phyloP scores from a whole-genome alignment of 1,140 invertebrate genomes.

The Globodera ellingtonae region DNA sequence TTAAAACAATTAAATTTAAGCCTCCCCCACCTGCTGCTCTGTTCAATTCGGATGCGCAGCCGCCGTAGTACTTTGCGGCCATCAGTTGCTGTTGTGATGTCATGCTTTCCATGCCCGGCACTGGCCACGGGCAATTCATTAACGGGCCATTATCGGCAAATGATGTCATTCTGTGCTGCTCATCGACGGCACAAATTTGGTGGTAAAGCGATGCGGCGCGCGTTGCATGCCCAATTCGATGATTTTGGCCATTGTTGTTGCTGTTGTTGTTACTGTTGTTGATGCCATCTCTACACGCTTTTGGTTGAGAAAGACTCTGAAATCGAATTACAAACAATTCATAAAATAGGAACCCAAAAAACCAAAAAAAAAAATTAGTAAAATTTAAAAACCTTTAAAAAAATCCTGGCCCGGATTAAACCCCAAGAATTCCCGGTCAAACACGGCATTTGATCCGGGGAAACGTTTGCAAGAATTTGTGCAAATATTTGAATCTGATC shows the following conservation, averaged over 20 bases:
- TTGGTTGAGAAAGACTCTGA: not conserved
- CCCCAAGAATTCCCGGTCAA: too few species aligned
- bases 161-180: not conserved
- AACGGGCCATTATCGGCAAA: not conserved
- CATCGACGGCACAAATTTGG: slow-evolving; percentile 2
- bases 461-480: too few species aligned
- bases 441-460: too few species aligned
- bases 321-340: not conserved
- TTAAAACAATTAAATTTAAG: not conserved
- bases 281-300: not conserved
- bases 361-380: too few species aligned
- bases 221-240: not conserved
- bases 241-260: not conserved
- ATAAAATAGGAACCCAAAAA: not conserved
- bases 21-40: not conserved
- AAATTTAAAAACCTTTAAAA: too few species aligned
- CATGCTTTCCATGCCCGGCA: too few species aligned
- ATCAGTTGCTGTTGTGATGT: too few species aligned
- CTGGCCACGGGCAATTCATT: not conserved
- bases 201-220: not conserved
- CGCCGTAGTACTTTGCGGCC: too few species aligned
- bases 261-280: not conserved
- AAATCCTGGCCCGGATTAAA: too few species aligned
- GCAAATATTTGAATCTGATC: too few species aligned
- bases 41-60: not conserved